Evolutionary conservation across 2,888 invertebrate species (phyloP).

Genomic region (Cataglyphis albicans): DNA sequence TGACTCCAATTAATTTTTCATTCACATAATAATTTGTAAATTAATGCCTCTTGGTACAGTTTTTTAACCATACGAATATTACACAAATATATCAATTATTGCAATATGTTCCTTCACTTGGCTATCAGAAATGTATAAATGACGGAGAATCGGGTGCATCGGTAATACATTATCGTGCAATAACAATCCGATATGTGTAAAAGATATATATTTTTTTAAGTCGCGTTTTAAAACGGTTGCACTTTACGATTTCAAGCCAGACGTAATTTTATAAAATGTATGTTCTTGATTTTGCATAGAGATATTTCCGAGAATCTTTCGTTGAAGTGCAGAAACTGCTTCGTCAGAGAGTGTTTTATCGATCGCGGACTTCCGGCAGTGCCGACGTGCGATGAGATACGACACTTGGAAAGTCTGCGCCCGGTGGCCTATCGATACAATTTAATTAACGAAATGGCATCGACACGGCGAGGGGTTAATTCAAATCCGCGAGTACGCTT

Average conservation of each 20-base stretch:
- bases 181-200: not conserved
- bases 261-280: not conserved
- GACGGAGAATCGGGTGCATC: not conserved
- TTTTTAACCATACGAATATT: not conserved
- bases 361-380: not conserved
- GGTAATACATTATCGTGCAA: not conserved
- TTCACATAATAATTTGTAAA: conserved; percentile 3
- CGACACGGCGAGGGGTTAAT: conserved; percentile 56
- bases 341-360: not conserved
- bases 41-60: not conserved
- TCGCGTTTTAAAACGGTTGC: not conserved
- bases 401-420: conserved; percentile 3
- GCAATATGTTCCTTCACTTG: not conserved
- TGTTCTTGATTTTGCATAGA: not conserved
- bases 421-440: conserved; percentile 38
- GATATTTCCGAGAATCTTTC: not conserved
- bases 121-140: not conserved
- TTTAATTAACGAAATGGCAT: conserved; percentile 70
- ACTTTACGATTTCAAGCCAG: not conserved
- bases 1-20: not conserved
- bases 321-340: not conserved
- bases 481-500: conserved; percentile 48
- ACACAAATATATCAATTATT: not conserved
- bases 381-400: conserved; percentile 7
- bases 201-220: not conserved